Conservation (phyloP, 2,113 vertebrate species). For the Gallinago jamesoni region DNA sequence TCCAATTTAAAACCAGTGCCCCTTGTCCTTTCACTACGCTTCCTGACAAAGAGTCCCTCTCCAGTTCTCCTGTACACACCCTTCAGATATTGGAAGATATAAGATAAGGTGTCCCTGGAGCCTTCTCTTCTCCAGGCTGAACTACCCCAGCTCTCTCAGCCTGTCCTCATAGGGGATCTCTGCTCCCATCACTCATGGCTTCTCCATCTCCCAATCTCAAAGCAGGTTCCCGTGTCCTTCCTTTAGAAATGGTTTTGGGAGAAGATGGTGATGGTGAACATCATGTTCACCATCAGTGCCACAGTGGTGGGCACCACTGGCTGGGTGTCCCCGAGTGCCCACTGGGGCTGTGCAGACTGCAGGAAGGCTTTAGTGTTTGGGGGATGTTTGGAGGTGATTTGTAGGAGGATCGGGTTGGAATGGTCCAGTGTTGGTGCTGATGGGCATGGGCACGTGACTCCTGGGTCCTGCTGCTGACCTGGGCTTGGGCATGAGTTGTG, state of each 20-base stretch:
- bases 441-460: accelerated
- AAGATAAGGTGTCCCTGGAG: too few species aligned
- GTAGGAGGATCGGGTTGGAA: not conserved
- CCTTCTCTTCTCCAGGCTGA: too few species aligned
- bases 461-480: not conserved
- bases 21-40: too few species aligned
- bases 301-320: accelerated
- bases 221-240: not conserved
- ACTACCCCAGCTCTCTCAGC: too few species aligned
- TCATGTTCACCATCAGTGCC: not conserved
- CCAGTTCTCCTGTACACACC: too few species aligned
- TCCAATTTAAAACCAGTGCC: too few species aligned
- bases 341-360: accelerated
- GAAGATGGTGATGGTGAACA: not conserved
- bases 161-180: not conserved
- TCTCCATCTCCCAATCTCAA: not conserved
- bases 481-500: accelerated
- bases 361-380: not conserved
- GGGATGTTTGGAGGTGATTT: not conserved
- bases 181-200: accelerated
- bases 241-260: not conserved
- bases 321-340: not conserved
- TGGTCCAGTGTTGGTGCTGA: not conserved
- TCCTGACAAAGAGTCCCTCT: too few species aligned
- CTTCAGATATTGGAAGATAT: too few species aligned